Base-by-base conservation (phyloP, 1,140 invertebrate species). In the Pseudobourletiella spinata region DNA sequence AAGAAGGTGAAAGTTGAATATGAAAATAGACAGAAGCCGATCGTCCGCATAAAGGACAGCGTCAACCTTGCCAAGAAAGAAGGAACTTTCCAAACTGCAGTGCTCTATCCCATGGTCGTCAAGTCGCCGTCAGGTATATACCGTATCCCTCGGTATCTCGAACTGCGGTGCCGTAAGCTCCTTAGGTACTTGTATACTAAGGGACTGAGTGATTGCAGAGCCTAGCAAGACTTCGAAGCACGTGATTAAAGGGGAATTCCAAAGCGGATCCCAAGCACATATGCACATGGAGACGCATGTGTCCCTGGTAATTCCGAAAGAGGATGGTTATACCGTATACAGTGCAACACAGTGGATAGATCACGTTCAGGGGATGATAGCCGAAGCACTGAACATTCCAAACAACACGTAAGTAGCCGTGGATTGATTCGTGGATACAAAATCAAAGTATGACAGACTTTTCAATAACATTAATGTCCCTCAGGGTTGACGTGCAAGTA, bases 1-100 rank as follows among this genome's bases (percentile, higher is more conserved):
- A 76, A 79, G 28, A 73, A 82, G 66, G 84, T 91, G 0, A 80
- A 82, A 71, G 76, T 91, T n/a, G 78, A 77, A 11, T 87, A 89
- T 67, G 70, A 70, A 28, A 71, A 76, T 56, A 69, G 26, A 68
- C 61, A 72, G 32, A 71, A 73, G 24, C 73, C 78, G 0, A 74
- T 81, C 30, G 66, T 82, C 14, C 79, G 78, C 11, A 72, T 76
- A 44, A 1, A 61, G 8, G 52, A 44, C 11, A 46, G 43, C n/a
- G 14, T 65, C 8, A 32, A 18, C 3, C 20, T 35, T n/a, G 32
- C 50, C 11, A 52, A 18, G 72, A 74, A 29, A 16, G 52, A 30
- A 48, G 25, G 32, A 14, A 56, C 62, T 3, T 42, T 25, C 2
- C 59, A 59, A 1, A 42, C 42, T 11, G 22, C 26, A n/a, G 18